phyloP scores from a whole-genome alignment of 2,888 invertebrate genomes.

The Platycheirus albimanus region DNA sequence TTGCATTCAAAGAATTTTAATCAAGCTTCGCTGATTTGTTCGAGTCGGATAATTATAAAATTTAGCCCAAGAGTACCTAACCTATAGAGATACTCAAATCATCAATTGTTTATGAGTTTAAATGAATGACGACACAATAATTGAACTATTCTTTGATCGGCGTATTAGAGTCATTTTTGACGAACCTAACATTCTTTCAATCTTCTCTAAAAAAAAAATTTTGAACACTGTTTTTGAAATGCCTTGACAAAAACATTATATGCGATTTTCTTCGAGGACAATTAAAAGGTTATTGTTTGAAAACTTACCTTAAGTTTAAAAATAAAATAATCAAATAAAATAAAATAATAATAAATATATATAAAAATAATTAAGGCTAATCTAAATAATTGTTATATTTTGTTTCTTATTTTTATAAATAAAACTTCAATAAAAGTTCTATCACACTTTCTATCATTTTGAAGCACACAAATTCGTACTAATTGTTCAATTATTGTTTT shows the following conservation, averaged over 20 bases:
- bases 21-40: no score
- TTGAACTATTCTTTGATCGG: no score
- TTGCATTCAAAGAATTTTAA: no score
- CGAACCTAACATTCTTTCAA: no score
- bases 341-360: slow-evolving; percentile 2
- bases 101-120: no score
- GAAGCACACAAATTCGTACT: slow-evolving; percentile 52
- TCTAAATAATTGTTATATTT: not conserved
- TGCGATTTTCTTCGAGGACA: slow-evolving; percentile 9
- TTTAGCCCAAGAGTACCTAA: no score
- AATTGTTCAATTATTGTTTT: slow-evolving; percentile 73
- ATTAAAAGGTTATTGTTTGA: not conserved
- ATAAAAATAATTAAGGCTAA: not conserved
- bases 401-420: not conserved
- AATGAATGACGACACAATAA: no score
- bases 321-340: not conserved
- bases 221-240: no score
- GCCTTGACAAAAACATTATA: slow-evolving; percentile 5
- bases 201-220: no score
- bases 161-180: no score
- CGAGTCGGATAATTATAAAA: no score
- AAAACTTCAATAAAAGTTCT: slow-evolving; percentile 13
- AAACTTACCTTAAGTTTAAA: slow-evolving; percentile 15
- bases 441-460: slow-evolving; percentile 49
- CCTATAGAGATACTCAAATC: no score